phyloP scores from a whole-genome alignment of 2,888 invertebrate species.

The Tiphia femorata region DNA sequence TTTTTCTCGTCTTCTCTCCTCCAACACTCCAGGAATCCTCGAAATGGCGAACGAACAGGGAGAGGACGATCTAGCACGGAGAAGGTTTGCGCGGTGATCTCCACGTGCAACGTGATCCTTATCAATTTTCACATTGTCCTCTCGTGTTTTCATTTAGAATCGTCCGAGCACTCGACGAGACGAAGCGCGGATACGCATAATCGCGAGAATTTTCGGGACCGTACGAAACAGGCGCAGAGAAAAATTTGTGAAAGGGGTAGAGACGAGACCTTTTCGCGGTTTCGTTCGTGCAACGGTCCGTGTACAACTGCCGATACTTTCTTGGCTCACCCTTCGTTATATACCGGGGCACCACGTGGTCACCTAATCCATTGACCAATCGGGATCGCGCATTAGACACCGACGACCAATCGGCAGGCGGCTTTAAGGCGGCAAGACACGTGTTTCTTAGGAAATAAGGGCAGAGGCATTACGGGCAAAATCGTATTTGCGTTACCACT shows the following conservation, averaged over 20 bases:
- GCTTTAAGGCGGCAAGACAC: slow-evolving; percentile 54
- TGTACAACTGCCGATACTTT: slow-evolving; percentile 63
- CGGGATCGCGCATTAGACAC: slow-evolving; percentile 38
- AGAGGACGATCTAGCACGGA: too few relatives aligned
- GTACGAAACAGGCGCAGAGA: not conserved
- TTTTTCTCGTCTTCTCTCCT: too few relatives aligned
- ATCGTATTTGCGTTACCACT: slow-evolving; percentile 47
- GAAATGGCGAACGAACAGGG: too few relatives aligned
- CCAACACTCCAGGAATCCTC: too few relatives aligned
- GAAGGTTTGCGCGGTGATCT: too few relatives aligned
- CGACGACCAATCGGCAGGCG: slow-evolving; percentile 51
- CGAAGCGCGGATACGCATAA: too few relatives aligned
- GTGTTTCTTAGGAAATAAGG: slow-evolving; percentile 61
- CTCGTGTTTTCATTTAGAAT: too few relatives aligned
- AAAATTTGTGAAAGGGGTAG: not conserved
- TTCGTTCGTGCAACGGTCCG: slow-evolving; percentile 49
- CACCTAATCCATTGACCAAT: slow-evolving; percentile 65
- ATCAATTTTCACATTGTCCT: too few relatives aligned
- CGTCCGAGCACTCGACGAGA: too few relatives aligned
- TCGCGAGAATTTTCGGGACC: too few relatives aligned
- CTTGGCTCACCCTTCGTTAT: slow-evolving; percentile 63
- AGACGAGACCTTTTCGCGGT: slow-evolving; percentile 24
- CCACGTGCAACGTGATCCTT: too few relatives aligned
- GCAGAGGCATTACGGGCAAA: slow-evolving; percentile 55
- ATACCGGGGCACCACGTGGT: slow-evolving; percentile 67